Percentiles rank a stretch among this genome's conserved stretches.
phyloP scores from a whole-genome alignment of 1,140 invertebrate genomes.

The Pinna nobilis region DNA sequence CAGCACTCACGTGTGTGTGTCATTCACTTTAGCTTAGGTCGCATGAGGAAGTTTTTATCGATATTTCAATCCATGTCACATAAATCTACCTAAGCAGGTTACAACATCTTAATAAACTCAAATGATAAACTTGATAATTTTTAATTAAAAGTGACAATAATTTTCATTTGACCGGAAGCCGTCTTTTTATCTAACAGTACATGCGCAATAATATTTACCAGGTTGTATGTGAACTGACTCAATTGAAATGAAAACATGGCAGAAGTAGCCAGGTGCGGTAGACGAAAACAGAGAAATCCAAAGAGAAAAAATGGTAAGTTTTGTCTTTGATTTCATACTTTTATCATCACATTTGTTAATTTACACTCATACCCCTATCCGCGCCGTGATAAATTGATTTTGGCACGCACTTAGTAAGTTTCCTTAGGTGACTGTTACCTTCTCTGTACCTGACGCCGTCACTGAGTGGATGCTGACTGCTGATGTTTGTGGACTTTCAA shows the following conservation, averaged over 20 bases:
- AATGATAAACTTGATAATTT: neutral
- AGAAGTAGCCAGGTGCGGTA: slow-evolving; percentile 46
- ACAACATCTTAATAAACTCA: too few relatives aligned
- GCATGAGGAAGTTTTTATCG: neutral
- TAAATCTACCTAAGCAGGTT: slow-evolving; percentile 18
- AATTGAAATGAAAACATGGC: slow-evolving; percentile 46
- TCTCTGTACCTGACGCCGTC: slow-evolving; percentile 19
- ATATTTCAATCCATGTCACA: neutral
- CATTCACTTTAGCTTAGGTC: slow-evolving; percentile 3
- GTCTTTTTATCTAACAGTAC: slow-evolving; percentile 22
- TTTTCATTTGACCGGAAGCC: slow-evolving; percentile 14
- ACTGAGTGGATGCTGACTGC: too few relatives aligned
- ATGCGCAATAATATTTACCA: slow-evolving; percentile 27
- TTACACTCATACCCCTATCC: slow-evolving; percentile 13
- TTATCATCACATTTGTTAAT: neutral
- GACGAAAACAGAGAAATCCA: slow-evolving; percentile 46
- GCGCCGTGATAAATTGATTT: neutral
- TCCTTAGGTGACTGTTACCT: slow-evolving; percentile 16
- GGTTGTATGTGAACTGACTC: slow-evolving; percentile 16
- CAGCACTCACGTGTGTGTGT: neutral
- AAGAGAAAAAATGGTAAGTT: slow-evolving; percentile 47
- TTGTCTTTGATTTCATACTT: neutral
- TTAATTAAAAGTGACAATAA: neutral
- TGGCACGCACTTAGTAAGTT: neutral
- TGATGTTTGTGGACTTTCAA: too few relatives aligned